Percentiles rank a stretch among this genome's conserved stretches.
Conservation (phyloP, 2,888 invertebrate species). For the Drosophila anceps region DNA sequence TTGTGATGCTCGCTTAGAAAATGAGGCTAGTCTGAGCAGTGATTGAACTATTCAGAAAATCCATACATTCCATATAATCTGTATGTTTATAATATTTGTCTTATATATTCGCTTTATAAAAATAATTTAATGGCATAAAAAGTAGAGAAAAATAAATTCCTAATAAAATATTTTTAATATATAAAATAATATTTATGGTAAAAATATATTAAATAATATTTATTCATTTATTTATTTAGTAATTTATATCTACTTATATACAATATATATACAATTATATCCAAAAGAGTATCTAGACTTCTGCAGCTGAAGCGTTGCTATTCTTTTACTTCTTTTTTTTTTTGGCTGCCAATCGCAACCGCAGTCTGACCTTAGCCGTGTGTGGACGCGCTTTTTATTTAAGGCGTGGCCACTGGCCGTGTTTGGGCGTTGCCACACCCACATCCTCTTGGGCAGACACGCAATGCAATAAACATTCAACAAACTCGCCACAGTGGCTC, state of each 20-base stretch:
- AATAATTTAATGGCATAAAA: too few species aligned
- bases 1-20: background rate
- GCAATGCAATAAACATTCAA: slow-evolving; percentile 48
- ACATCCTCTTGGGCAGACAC: slow-evolving; percentile 56
- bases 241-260: too few species aligned
- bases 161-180: too few species aligned
- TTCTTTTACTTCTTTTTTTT: slow-evolving; percentile 1
- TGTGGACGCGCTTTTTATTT: slow-evolving; percentile 25
- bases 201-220: too few species aligned
- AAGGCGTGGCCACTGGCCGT: slow-evolving; percentile 63
- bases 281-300: slow-evolving; percentile 1
- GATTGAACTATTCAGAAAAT: too few species aligned
- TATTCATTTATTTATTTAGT: too few species aligned
- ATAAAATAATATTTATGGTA: too few species aligned
- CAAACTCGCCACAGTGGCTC: background rate
- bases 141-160: too few species aligned
- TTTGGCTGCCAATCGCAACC: slow-evolving; percentile 18
- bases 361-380: slow-evolving; percentile 47
- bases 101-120: too few species aligned
- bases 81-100: too few species aligned
- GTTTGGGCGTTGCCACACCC: slow-evolving; percentile 66
- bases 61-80: too few species aligned
- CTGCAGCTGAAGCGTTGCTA: background rate
- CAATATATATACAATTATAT: too few species aligned
- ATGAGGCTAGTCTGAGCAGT: background rate